A percentile compares a stretch with the other conserved stretches of the same genome.
Conservation (phyloP, 2,113 vertebrate genomes). For the Tylochromis polylepis region DNA sequence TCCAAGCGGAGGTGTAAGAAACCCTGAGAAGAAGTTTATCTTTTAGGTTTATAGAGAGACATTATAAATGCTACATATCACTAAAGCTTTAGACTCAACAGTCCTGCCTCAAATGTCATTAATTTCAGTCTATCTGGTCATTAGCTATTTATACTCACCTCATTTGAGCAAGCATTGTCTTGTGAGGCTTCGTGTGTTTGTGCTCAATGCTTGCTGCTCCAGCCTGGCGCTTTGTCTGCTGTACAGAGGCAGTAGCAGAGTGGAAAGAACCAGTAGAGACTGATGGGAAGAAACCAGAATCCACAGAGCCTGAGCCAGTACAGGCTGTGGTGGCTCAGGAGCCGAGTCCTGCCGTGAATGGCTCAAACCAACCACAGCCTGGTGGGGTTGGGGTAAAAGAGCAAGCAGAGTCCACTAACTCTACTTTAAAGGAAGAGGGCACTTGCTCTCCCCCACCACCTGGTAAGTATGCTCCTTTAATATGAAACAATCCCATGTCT, state of each 20-base stretch:
- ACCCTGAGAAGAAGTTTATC: not conserved
- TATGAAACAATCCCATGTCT: conserved; percentile 38
- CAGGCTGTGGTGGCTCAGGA: conserved; percentile 50
- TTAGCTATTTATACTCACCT: conserved; percentile 43
- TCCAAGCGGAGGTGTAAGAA: not conserved
- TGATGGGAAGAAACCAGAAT: conserved; percentile 62
- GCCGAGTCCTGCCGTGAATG: conserved; percentile 28
- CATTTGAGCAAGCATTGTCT: conserved; percentile 41
- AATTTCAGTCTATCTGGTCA: conserved; percentile 35
- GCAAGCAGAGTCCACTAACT: conserved; percentile 30
- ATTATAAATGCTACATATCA: not conserved
- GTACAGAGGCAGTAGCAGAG: conserved; percentile 71
- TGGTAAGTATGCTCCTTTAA: conserved; percentile 65
- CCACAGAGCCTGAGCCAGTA: conserved; percentile 46
- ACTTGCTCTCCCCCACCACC: conserved; percentile 35
- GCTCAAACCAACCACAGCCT: conserved; percentile 39
- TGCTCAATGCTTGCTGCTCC: conserved; percentile 67
- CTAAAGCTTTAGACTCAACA: not conserved
- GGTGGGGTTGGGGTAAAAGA: conserved; percentile 49
- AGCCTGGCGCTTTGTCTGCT: conserved; percentile 73
- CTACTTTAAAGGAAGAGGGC: conserved; percentile 52
- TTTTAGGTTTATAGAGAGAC: too few relatives aligned
- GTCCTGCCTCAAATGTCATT: not conserved
- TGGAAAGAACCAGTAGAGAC: conserved; percentile 59
- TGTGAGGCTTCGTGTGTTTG: conserved; percentile 37